Evolutionary conservation across 2,113 vertebrate species (phyloP).

Genomic region (Psammodynastes pulverulentus): DNA sequence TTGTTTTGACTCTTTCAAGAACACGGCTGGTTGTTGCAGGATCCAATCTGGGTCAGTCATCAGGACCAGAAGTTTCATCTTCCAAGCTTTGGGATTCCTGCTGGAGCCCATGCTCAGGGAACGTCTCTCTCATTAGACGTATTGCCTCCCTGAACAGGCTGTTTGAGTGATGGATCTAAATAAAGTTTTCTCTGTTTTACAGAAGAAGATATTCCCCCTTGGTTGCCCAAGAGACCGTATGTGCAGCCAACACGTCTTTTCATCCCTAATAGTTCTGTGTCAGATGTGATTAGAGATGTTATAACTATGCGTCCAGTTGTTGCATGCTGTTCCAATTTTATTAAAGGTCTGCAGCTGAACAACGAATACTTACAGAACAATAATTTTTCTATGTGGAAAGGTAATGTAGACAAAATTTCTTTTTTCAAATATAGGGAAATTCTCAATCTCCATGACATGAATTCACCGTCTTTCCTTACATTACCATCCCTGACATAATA

Average conservation of each 20-base stretch:
- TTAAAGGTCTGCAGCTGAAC: slow-evolving; percentile 60
- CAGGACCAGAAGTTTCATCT: background rate
- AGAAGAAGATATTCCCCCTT: slow-evolving; percentile 35
- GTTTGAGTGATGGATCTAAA: background rate
- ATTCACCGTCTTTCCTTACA: background rate
- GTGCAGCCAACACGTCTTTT: slow-evolving; percentile 50
- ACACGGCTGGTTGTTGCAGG: background rate
- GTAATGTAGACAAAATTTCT: slow-evolving; percentile 20
- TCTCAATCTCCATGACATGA: background rate
- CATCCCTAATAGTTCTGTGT: slow-evolving; percentile 45
- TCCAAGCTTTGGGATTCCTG: background rate
- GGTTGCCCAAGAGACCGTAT: slow-evolving; percentile 35
- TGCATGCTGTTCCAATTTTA: slow-evolving; percentile 56
- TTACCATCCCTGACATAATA: background rate
- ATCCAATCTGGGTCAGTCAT: background rate
- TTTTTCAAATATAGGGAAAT: background rate
- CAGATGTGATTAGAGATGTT: slow-evolving; percentile 45
- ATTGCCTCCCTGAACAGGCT: background rate
- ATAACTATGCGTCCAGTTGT: slow-evolving; percentile 52
- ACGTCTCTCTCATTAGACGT: background rate
- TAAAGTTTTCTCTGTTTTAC: background rate
- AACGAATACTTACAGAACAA: slow-evolving; percentile 56
- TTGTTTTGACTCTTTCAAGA: background rate
- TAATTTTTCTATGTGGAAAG: slow-evolving; percentile 60
- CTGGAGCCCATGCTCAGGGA: background rate